These are phyloP conservation scores for Lacanobia wlatinum DNA, from an alignment of 2,888 invertebrate species.

Conservation along the genomic window DNA sequence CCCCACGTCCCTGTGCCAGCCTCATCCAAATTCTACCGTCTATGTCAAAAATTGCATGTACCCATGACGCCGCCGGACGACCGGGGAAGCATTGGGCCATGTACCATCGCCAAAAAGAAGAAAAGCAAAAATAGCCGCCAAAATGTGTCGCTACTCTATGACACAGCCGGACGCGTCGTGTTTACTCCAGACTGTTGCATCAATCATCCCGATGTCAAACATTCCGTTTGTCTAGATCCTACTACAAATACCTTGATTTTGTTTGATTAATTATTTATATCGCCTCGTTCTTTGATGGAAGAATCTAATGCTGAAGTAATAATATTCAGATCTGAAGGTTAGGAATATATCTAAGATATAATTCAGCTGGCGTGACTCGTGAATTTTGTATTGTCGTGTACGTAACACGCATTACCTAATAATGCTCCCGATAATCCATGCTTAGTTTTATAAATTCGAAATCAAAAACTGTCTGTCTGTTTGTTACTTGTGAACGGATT, in stretches of 20 bases:
- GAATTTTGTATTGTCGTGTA: not conserved
- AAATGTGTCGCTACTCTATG: not conserved
- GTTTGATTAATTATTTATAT: slow-evolving; percentile 41
- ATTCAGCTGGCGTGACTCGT: not conserved
- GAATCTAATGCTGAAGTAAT: not conserved
- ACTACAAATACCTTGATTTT: slow-evolving; percentile 8
- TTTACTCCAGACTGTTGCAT: slow-evolving; percentile 22
- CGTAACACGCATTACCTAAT: not conserved
- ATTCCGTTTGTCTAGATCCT: slow-evolving; percentile 37
- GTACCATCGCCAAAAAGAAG: not conserved
- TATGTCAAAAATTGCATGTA: no score
- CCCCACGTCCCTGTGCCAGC: no score
- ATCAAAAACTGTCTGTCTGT: no score
- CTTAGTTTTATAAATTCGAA: no score
- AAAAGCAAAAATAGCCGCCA: not conserved
- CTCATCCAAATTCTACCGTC: no score
- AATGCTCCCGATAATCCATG: not conserved
- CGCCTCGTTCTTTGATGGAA: slow-evolving; percentile 9
- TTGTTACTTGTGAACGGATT: no score
- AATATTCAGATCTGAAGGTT: not conserved
- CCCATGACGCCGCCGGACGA: no score
- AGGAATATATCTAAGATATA: not conserved
- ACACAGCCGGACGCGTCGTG: not conserved
- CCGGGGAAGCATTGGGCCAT: not conserved
- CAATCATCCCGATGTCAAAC: slow-evolving; percentile 37